Base-by-base conservation (phyloP, 64 coral and sea anemone genomes). In the Catalaphyllia jardinei region DNA sequence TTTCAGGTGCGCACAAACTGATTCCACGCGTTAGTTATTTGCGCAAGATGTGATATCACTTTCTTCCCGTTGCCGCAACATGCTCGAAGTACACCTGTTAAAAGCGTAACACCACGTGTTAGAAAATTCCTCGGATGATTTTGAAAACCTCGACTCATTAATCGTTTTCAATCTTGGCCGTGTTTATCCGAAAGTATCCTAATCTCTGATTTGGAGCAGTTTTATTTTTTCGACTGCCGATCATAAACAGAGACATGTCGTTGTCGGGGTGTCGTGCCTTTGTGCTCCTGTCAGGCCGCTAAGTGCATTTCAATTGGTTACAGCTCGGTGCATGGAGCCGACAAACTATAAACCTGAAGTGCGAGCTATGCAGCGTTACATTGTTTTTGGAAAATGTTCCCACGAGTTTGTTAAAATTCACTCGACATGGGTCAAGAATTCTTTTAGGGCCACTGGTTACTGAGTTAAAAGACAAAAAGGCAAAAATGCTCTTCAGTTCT, bases 61-160 rank as follows among this genome's bases (percentile, higher is more conserved):
- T 69, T 29, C 22, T 11, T 27, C 24, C 4, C 65, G 65, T 4
- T 69, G 7, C 65, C 25, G 65, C 65, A 11, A 24, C 22, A 69
- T 27, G 22, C 25, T 22, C n/a, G 6, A 24, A 71, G 62, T 50
- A 85, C 63, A 85, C 81, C 81, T 85, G 81, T 85, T 71, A 51
- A 2, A 38, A 85, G 64, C 16, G 49, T 24, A 50, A 80, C 62
- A 71, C 81, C 81, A 85, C 81, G 81, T 85, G 81, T 27, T 85
- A 49, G n/a, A 85, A 67, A 85, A 71, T 85, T 63, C 81, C 63
- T 18, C 8, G 33, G 31, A n/a, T 71, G 42, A 29, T 71, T 83
- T 35, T n/a, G 61, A 24, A 69, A 65, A 83, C 79, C 22, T 85
- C 33, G 33, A 35, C 1, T 35, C 14, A 67, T 42, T 25, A 12